Percentiles rank a stretch among this genome's conserved stretches.
Evolutionary conservation across 2,888 invertebrate species (phyloP).

Genomic region (Drosophila acutilabella): DNA sequence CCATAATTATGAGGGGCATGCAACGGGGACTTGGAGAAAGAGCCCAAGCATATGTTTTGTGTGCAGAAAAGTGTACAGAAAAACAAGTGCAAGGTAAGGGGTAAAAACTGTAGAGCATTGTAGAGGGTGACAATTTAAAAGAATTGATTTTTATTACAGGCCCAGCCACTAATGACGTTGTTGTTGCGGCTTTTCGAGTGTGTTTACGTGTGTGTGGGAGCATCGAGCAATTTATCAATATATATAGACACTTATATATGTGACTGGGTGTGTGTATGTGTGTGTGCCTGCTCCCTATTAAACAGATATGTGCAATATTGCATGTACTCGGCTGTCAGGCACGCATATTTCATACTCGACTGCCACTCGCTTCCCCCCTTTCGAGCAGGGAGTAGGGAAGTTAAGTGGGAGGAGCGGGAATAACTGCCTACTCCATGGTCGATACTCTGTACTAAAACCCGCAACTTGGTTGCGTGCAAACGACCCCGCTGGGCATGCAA

Average conservation of each 20-base stretch:
- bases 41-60: constrained; percentile 49
- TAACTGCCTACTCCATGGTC: background rate
- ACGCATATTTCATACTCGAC: constrained; percentile 68
- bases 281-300: constrained; percentile 21
- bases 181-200: constrained; percentile 50
- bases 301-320: constrained; percentile 62
- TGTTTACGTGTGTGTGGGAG: background rate
- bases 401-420: background rate
- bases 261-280: no score
- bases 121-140: constrained; percentile 70
- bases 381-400: background rate
- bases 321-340: constrained; percentile 32
- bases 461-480: constrained; percentile 51
- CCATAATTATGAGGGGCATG: constrained; percentile 69
- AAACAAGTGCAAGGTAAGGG: constrained; percentile 10
- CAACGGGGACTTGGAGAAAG: constrained; percentile 33
- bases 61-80: background rate
- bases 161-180: constrained; percentile 65
- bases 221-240: constrained; percentile 62
- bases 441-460: background rate
- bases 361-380: constrained; percentile 15
- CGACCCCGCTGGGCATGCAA: constrained; percentile 62
- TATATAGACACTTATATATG: constrained; percentile 2
- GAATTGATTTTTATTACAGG: constrained; percentile 69
- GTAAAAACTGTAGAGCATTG: constrained; percentile 30